Conservation (phyloP, 2,797 vertebrate genomes). For the Pristis pectinata region DNA sequence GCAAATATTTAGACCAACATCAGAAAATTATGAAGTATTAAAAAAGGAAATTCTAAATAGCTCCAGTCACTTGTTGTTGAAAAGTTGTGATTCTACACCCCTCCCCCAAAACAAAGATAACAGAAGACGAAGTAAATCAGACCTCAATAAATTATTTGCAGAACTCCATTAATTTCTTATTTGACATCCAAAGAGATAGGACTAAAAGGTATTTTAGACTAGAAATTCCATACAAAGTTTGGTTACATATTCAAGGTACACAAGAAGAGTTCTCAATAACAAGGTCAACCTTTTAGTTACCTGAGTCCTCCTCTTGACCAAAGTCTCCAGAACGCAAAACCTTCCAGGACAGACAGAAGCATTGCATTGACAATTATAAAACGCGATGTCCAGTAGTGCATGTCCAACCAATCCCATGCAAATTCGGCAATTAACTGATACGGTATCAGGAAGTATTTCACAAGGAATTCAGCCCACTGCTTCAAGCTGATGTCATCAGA, state of each 20-base stretch:
- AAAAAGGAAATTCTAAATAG: background rate
- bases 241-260: background rate
- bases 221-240: background rate
- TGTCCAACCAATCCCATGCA: constrained; percentile 85
- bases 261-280: background rate
- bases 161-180: background rate
- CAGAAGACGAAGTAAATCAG: background rate
- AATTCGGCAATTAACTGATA: constrained; percentile 90
- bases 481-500: constrained; percentile 70
- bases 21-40: background rate
- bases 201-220: background rate
- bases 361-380: constrained; percentile 84
- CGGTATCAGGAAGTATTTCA: constrained; percentile 80
- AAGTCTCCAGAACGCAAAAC: constrained; percentile 74
- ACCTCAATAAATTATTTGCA: background rate
- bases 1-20: background rate
- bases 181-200: background rate
- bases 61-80: no score
- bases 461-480: constrained; percentile 82
- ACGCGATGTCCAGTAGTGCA: constrained; percentile 89
- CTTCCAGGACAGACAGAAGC: constrained; percentile 79
- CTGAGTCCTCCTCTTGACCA: constrained; percentile 71
- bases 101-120: no score
- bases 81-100: no score
- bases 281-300: constrained; percentile 53